These are phyloP conservation scores for Solenodon paradoxus DNA, from an alignment of 2,113 vertebrate genomes.

Conservation along the genomic window DNA sequence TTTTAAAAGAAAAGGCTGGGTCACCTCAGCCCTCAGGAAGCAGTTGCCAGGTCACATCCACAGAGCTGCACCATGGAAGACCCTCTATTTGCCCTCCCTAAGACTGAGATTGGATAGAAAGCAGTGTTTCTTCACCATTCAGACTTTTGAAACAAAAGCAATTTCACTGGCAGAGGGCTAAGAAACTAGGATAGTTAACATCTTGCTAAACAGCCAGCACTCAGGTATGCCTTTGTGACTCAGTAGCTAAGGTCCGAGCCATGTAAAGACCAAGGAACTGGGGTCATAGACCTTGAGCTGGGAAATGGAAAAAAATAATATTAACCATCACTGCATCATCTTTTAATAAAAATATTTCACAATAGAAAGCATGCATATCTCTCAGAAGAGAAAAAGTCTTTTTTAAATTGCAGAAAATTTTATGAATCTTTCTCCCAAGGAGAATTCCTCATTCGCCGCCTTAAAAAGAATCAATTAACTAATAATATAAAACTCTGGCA, in stretches of 20 bases:
- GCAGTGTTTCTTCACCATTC: background rate
- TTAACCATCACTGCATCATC: background rate
- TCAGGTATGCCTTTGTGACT: too few species aligned
- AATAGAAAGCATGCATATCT: background rate
- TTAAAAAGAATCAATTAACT: background rate
- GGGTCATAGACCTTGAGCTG: too few species aligned
- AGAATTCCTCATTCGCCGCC: background rate
- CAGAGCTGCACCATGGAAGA: background rate
- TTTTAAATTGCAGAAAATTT: too few species aligned
- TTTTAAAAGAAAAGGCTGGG: background rate
- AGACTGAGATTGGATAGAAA: background rate
- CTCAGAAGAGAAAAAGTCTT: background rate
- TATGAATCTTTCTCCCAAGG: background rate
- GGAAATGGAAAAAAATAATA: too few species aligned
- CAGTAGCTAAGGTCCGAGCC: too few species aligned
- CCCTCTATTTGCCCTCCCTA: background rate
- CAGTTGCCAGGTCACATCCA: background rate
- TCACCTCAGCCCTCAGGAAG: background rate
- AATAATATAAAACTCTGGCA: background rate
- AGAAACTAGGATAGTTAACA: background rate
- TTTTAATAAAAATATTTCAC: background rate
- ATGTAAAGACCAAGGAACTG: too few species aligned
- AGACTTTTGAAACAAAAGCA: background rate
- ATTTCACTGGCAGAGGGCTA: background rate
- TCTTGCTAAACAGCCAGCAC: background rate